Conservation (phyloP, 2,797 vertebrate species). For the Oryzias dopingdopingensis region DNA sequence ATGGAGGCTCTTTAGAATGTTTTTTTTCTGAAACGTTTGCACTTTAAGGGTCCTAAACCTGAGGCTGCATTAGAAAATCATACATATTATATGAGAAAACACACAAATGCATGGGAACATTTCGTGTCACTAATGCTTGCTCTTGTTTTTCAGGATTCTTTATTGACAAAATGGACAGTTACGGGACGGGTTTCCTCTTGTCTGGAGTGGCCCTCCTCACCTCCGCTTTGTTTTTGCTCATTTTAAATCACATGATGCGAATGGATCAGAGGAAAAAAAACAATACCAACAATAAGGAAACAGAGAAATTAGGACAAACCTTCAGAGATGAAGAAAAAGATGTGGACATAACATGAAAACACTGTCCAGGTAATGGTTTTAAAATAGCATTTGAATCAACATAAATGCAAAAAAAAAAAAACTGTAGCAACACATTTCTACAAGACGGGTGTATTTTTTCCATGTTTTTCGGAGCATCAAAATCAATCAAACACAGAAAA, state of each 20-base stretch:
- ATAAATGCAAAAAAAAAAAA: not conserved
- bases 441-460: not conserved
- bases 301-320: slow-evolving; percentile 1
- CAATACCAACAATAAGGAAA: not conserved
- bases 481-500: not conserved
- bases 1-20: too few species aligned
- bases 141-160: slow-evolving; percentile 57
- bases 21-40: too few species aligned
- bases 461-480: not conserved
- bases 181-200: slow-evolving; percentile 62
- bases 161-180: slow-evolving; percentile 69
- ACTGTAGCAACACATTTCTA: not conserved
- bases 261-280: slow-evolving; percentile 8
- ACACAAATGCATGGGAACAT: not conserved
- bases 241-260: slow-evolving; percentile 58
- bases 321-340: slow-evolving; percentile 12
- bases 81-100: not conserved
- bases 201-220: slow-evolving; percentile 61
- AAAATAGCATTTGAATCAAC: not conserved
- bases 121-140: not conserved
- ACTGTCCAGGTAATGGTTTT: slow-evolving; percentile 1
- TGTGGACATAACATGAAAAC: slow-evolving; percentile 2
- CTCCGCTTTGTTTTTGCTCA: slow-evolving; percentile 66
- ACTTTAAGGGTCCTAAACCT: not conserved
- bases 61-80: not conserved